Percentiles rank a stretch among this genome's conserved stretches.
Conservation (phyloP, 2,888 invertebrate species). For the Troglohyphantes excavatus region DNA sequence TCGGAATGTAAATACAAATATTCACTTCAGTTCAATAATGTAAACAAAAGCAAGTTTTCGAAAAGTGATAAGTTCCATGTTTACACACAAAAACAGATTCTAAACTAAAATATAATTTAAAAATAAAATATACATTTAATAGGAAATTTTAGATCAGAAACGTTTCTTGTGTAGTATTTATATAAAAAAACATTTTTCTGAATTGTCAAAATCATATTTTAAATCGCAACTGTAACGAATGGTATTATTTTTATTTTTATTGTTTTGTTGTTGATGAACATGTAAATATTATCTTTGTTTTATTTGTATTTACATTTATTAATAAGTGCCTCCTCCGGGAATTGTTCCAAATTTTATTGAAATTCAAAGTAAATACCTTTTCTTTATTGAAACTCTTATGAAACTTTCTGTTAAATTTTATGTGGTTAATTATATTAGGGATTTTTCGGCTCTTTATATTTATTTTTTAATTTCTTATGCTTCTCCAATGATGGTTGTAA, state of each 20-base stretch:
- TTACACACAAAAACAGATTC: too few species aligned
- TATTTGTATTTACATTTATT: background rate
- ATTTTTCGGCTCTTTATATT: background rate
- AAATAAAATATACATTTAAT: too few species aligned
- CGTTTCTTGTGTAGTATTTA: too few species aligned
- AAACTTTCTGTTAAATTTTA: background rate
- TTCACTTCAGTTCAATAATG: too few species aligned
- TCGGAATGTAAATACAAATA: too few species aligned
- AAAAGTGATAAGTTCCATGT: too few species aligned
- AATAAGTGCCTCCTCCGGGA: background rate
- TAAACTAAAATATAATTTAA: too few species aligned
- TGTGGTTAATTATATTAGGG: background rate
- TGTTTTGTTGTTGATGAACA: background rate
- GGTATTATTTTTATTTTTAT: background rate
- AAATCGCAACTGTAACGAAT: constrained; percentile 26
- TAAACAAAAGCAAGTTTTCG: too few species aligned
- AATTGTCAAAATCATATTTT: constrained; percentile 30
- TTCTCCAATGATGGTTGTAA: background rate
- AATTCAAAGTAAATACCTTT: background rate
- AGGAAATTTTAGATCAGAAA: too few species aligned
- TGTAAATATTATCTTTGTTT: background rate
- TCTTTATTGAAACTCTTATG: too few species aligned
- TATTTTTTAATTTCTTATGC: background rate
- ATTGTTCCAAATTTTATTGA: background rate
- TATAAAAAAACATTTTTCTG: background rate